A percentile compares a stretch with the other conserved stretches of the same genome.
These are phyloP conservation scores for Saccopteryx leptura DNA, from an alignment of 2,113 vertebrate species.

Conservation along the genomic window DNA sequence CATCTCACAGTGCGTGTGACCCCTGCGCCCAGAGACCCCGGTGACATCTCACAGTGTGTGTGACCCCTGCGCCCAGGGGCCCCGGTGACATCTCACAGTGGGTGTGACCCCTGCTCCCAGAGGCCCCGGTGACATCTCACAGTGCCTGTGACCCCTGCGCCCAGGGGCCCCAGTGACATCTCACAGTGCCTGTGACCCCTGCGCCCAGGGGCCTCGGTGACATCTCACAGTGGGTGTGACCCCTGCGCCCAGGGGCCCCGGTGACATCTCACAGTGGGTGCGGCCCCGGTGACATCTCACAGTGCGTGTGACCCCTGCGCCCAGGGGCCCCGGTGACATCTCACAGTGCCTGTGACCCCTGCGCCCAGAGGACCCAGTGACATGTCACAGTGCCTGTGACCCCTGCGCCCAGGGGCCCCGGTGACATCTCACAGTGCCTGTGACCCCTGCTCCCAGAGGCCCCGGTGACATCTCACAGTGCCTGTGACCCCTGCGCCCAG, in stretches of 20 bases:
- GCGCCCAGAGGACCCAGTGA: neutral
- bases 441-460: rapidly evolving
- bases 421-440: too few species aligned
- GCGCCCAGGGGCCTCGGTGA: neutral
- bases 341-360: rapidly evolving
- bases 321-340: neutral
- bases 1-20: too few species aligned
- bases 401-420: rapidly evolving
- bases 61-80: rapidly evolving
- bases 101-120: rapidly evolving
- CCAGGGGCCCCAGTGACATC: neutral
- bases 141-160: rapidly evolving
- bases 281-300: too few species aligned
- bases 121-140: too few species aligned
- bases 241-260: rapidly evolving
- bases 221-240: too few species aligned
- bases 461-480: too few species aligned
- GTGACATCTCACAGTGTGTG: too few species aligned
- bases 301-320: rapidly evolving
- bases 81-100: too few species aligned
- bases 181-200: rapidly evolving
- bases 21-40: rapidly evolving
- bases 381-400: rapidly evolving
- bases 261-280: too few species aligned
- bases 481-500: rapidly evolving